Conservation (phyloP, 2,888 invertebrate species). For the Apamea anceps region DNA sequence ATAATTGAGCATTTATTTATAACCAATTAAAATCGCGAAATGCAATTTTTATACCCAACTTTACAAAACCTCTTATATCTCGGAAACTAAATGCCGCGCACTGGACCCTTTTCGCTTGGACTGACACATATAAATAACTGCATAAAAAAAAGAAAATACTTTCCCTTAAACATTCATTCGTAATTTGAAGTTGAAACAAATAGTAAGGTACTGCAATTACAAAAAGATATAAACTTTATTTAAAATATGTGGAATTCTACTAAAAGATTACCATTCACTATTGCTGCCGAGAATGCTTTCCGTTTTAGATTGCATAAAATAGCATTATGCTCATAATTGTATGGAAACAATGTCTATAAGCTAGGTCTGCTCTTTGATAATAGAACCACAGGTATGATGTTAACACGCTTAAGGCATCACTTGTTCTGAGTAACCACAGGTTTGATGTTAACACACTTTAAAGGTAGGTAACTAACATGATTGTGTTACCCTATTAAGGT, state of each 20-base stretch:
- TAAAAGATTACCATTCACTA: not conserved
- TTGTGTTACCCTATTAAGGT: not conserved
- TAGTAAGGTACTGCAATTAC: not conserved
- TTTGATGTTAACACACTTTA: not conserved
- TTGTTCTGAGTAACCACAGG: not conserved
- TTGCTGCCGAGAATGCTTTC: not conserved
- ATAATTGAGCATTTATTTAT: too few relatives aligned
- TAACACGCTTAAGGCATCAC: too few relatives aligned
- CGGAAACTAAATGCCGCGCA: too few relatives aligned
- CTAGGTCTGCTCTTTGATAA: not conserved
- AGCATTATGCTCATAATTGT: not conserved
- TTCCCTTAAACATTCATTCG: not conserved
- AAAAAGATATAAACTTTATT: not conserved
- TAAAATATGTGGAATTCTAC: not conserved
- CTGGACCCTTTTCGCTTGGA: too few relatives aligned
- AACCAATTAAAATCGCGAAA: too few relatives aligned
- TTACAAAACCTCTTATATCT: too few relatives aligned
- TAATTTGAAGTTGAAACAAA: conserved; percentile 6
- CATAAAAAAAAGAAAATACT: not conserved
- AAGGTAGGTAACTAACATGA: not conserved
- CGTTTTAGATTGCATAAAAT: not conserved
- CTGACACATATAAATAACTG: too few relatives aligned
- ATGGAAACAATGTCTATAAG: not conserved
- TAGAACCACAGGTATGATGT: too few relatives aligned
- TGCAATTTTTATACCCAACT: too few relatives aligned